These are phyloP conservation scores for Synergus umbraculus DNA, from an alignment of 2,888 invertebrate species.

Conservation along the genomic window DNA sequence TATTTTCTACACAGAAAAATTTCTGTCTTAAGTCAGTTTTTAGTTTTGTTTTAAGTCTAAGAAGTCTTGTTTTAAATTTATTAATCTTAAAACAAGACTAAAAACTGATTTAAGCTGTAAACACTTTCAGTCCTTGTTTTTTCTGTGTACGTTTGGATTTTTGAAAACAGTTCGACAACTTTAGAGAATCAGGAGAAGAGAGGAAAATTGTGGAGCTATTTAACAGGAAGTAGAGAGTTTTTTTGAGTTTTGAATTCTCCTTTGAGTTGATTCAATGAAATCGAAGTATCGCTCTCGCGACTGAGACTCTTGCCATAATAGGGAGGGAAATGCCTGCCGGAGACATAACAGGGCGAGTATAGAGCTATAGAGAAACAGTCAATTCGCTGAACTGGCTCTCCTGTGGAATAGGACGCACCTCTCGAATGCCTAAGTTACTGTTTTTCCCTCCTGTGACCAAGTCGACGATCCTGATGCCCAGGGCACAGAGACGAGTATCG, in stretches of 20 bases:
- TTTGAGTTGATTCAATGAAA: slow-evolving; percentile 52
- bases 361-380: slow-evolving; percentile 56
- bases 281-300: slow-evolving; percentile 47
- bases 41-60: too few relatives aligned
- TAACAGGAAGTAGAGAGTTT: not conserved
- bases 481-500: slow-evolving; percentile 44
- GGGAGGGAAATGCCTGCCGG: slow-evolving; percentile 64
- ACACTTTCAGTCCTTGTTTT: too few relatives aligned
- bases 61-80: too few relatives aligned
- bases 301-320: slow-evolving; percentile 62
- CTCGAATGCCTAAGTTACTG: slow-evolving; percentile 67
- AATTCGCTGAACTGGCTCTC: slow-evolving; percentile 72
- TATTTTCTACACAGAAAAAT: not conserved
- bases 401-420: slow-evolving; percentile 65
- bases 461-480: slow-evolving; percentile 45
- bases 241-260: slow-evolving; percentile 13
- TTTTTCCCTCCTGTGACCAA: slow-evolving; percentile 62
- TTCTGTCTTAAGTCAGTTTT: too few relatives aligned
- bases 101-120: too few relatives aligned
- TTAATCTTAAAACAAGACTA: too few relatives aligned
- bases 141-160: not conserved
- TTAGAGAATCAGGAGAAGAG: too few relatives aligned
- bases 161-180: not conserved
- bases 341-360: slow-evolving; percentile 63
- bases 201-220: slow-evolving; percentile 1